A percentile compares a stretch with the other conserved stretches of the same genome.
Evolutionary conservation across 92 coral and sea anemone genomes (phyloP).

Genomic region (Phenganax stokvisi): DNA sequence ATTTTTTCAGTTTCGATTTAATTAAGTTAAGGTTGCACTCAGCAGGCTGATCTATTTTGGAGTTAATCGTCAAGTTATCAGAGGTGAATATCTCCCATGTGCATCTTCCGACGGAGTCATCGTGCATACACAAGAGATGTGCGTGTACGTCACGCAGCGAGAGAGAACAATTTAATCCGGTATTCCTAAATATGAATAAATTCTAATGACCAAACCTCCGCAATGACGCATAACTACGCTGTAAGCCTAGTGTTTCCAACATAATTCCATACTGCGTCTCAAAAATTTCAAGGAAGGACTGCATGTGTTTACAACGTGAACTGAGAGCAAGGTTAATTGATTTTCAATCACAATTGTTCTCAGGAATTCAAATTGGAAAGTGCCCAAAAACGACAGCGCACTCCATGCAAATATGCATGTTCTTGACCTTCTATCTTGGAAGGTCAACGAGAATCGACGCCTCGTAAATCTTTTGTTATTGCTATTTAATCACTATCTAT

Average conservation of each 20-base stretch:
- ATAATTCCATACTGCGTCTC: background rate
- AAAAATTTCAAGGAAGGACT: background rate
- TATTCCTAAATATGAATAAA: background rate
- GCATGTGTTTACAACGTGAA: conserved; percentile 4
- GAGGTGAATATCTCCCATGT: background rate
- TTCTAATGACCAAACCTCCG: background rate
- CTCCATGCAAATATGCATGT: background rate
- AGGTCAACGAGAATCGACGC: background rate
- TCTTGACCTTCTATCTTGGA: background rate
- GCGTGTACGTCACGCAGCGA: background rate
- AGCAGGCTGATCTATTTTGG: background rate
- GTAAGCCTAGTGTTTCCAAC: background rate
- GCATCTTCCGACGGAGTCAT: background rate
- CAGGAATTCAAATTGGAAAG: conserved; percentile 1
- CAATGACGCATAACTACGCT: background rate
- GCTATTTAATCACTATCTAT: too few species aligned
- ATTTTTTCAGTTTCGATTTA: too few species aligned
- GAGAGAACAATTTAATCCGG: background rate
- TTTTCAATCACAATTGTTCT: conserved; percentile 11
- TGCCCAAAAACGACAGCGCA: conserved; percentile 4
- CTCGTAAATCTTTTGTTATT: background rate
- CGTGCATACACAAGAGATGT: background rate
- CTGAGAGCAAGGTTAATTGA: background rate
- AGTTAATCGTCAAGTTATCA: background rate
- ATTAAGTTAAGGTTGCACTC: background rate